Evolutionary conservation across 2,888 invertebrate genomes (phyloP).

Genomic region (Pemphredon lugubris): DNA sequence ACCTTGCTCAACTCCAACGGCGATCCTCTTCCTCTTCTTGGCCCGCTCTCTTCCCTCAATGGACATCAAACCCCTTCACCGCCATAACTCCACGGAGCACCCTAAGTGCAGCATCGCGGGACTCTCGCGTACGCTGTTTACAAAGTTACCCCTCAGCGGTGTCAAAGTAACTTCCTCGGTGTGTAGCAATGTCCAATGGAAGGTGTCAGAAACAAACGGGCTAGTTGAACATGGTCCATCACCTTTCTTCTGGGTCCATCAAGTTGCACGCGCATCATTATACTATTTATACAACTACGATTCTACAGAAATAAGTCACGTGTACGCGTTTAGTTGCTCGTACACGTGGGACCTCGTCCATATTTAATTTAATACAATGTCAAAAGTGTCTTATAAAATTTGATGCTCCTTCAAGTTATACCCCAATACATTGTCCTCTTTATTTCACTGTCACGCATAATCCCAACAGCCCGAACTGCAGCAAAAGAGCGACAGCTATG

Average conservation of each 20-base stretch:
- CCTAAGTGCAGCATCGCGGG: conserved; percentile 63
- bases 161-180: conserved; percentile 58
- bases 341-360: too few relatives aligned
- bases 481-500: background rate
- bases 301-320: too few relatives aligned
- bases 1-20: conserved; percentile 66
- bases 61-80: too few relatives aligned
- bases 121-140: conserved; percentile 65
- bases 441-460: too few relatives aligned
- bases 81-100: conserved; percentile 60
- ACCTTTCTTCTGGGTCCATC: background rate
- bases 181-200: conserved; percentile 28
- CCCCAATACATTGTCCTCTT: too few relatives aligned
- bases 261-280: too few relatives aligned
- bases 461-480: too few relatives aligned
- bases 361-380: too few relatives aligned
- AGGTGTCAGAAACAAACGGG: conserved; percentile 33
- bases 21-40: conserved; percentile 52
- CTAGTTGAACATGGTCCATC: background rate
- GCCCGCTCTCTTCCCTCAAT: conserved; percentile 41
- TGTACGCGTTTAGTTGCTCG: too few relatives aligned
- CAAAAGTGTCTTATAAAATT: too few relatives aligned
- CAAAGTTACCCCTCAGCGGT: conserved; percentile 62
- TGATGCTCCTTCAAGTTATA: too few relatives aligned
- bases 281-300: too few relatives aligned